Conservation (phyloP, 2,113 vertebrate genomes). For the Alligator sinensis region DNA sequence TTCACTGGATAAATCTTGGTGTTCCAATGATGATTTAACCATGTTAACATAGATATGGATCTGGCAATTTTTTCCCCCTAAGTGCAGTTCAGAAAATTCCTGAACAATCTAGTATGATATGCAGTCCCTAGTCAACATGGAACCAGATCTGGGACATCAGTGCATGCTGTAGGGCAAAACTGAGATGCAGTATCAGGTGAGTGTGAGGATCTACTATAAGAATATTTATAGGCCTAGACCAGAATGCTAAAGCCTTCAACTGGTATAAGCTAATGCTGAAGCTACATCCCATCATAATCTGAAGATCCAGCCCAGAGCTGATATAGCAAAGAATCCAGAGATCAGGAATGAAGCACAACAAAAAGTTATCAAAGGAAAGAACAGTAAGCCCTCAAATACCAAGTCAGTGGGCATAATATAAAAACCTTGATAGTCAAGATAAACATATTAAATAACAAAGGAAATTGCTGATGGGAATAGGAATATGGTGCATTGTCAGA, state of each 20-base stretch:
- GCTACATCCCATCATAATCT: not conserved
- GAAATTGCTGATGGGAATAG: not conserved
- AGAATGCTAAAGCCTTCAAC: not conserved
- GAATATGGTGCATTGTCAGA: not conserved
- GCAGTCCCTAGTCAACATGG: not conserved
- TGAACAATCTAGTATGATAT: conserved; percentile 12
- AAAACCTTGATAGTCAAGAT: not conserved
- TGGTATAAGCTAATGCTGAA: not conserved
- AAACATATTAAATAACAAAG: not conserved
- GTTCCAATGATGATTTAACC: conserved; percentile 48
- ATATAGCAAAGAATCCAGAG: not conserved
- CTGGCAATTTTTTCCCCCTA: not conserved
- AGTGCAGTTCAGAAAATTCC: not conserved
- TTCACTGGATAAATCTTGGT: conserved; percentile 42
- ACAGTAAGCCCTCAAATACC: not conserved
- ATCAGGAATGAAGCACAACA: not conserved
- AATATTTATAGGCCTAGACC: not conserved
- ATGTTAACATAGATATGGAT: conserved; percentile 43
- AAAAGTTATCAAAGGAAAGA: not conserved
- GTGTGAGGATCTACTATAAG: not conserved
- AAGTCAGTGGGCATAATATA: not conserved
- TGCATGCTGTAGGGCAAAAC: not conserved
- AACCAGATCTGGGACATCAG: not conserved
- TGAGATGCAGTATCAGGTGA: not conserved
- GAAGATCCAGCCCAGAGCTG: not conserved